Conservation (phyloP, 2,888 invertebrate genomes). For the Gisinianus flammeolus region DNA sequence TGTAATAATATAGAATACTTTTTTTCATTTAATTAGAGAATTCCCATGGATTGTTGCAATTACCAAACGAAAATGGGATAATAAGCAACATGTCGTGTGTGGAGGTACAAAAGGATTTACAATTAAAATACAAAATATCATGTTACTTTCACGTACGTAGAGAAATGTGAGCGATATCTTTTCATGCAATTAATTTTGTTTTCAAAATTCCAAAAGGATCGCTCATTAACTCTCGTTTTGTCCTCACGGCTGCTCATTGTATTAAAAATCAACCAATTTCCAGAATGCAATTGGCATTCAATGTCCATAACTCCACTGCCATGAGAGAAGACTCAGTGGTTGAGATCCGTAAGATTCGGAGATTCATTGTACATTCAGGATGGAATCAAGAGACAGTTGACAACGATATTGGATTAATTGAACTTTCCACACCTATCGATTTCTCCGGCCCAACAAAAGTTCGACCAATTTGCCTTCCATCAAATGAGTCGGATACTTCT, state of each 20-base stretch:
- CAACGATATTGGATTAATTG: slow-evolving; percentile 44
- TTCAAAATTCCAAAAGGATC: neutral
- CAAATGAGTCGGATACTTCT: neutral
- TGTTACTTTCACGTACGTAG: too few relatives aligned
- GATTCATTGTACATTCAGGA: slow-evolving; percentile 39
- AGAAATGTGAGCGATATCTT: neutral
- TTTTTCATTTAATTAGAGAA: too few relatives aligned
- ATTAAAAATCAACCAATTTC: slow-evolving; percentile 13
- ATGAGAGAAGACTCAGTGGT: neutral
- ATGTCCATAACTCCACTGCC: slow-evolving; percentile 24
- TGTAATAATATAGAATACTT: too few relatives aligned
- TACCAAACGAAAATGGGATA: slow-evolving; percentile 20
- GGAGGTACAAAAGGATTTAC: slow-evolving; percentile 21
- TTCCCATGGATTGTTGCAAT: slow-evolving; percentile 17
- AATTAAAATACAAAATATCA: too few relatives aligned
- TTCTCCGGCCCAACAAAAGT: slow-evolving; percentile 15
- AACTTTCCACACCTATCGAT: slow-evolving; percentile 35
- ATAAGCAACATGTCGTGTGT: slow-evolving; percentile 21
- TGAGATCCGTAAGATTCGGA: slow-evolving; percentile 23
- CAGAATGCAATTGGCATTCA: slow-evolving; percentile 26
- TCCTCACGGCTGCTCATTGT: slow-evolving; percentile 37
- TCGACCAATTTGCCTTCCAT: slow-evolving; percentile 47
- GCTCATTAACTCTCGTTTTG: slow-evolving; percentile 38
- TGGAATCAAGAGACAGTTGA: slow-evolving; percentile 38
- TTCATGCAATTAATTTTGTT: neutral